Evolutionary conservation across 2,797 vertebrate species (phyloP).

Genomic region (Mormyrus hasselquistii): DNA sequence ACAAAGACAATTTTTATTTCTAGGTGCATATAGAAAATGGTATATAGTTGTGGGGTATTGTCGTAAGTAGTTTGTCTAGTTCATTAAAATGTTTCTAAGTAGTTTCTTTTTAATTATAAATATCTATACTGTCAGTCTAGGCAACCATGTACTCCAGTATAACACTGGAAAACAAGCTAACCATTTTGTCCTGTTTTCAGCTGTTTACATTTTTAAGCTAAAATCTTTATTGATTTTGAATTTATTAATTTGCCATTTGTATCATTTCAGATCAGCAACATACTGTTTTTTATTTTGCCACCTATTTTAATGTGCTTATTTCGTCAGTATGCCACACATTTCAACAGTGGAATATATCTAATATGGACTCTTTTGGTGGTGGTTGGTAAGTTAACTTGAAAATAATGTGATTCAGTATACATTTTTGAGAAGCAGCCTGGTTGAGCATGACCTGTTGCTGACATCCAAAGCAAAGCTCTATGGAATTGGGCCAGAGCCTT

Average conservation of each 20-base stretch:
- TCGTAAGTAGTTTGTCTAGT: background rate
- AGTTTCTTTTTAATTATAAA: background rate
- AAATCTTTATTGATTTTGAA: background rate
- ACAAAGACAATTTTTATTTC: background rate
- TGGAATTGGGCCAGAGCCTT: background rate
- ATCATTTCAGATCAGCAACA: slow-evolving; percentile 67
- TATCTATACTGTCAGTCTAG: background rate
- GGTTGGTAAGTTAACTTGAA: slow-evolving; percentile 59
- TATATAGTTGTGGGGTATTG: background rate
- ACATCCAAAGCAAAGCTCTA: background rate
- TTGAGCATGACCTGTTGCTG: background rate
- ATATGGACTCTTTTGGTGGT: slow-evolving; percentile 94
- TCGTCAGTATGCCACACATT: slow-evolving; percentile 89
- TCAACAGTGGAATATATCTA: slow-evolving; percentile 98
- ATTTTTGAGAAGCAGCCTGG: background rate
- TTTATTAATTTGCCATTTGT: slow-evolving; percentile 20
- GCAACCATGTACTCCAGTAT: background rate
- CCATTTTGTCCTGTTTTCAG: background rate
- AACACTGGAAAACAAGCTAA: background rate
- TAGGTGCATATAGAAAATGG: background rate
- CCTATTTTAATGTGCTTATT: slow-evolving; percentile 98
- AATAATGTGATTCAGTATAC: background rate
- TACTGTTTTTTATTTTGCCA: slow-evolving; percentile 94
- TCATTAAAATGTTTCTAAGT: background rate
- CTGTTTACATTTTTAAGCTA: background rate